These are phyloP conservation scores for Sinhomidia bicolor DNA, from an alignment of 2,888 invertebrate species.

Conservation along the genomic window DNA sequence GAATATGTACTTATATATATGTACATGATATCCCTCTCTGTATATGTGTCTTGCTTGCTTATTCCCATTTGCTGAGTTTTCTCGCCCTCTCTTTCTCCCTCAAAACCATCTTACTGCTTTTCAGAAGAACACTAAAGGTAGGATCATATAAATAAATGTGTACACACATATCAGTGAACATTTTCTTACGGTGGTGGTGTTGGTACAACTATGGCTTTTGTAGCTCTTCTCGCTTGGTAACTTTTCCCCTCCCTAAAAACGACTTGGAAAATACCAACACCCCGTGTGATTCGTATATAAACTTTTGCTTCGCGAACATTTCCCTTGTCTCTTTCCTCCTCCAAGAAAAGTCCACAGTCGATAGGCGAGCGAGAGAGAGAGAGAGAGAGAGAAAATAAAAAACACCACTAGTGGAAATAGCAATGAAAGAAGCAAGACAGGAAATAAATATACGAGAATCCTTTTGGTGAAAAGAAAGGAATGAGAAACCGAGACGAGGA, in stretches of 20 bases:
- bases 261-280: conserved; percentile 56
- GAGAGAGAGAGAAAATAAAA: conserved; percentile 32
- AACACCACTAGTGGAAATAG: not conserved
- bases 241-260: conserved; percentile 38
- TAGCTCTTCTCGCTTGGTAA: conserved; percentile 23
- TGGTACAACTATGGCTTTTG: conserved; percentile 21
- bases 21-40: too few species aligned
- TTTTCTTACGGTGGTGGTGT: not conserved
- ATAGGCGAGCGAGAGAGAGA: too few species aligned
- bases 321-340: conserved; percentile 22
- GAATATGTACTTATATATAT: not conserved
- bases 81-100: conserved; percentile 39
- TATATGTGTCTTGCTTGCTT: not conserved
- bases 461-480: conserved; percentile 66
- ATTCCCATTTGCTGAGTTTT: conserved; percentile 23
- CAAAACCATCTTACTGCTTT: conserved; percentile 11
- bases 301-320: conserved; percentile 6
- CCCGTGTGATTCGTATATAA: conserved; percentile 28
- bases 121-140: conserved; percentile 18
- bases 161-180: conserved; percentile 38
- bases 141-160: conserved; percentile 50
- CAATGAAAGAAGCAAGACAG: conserved; percentile 49
- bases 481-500: conserved; percentile 36
- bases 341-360: not conserved
- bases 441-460: conserved; percentile 63